phyloP scores from a whole-genome alignment of 2,888 invertebrate genomes.

The Drosophila paranaensis region DNA sequence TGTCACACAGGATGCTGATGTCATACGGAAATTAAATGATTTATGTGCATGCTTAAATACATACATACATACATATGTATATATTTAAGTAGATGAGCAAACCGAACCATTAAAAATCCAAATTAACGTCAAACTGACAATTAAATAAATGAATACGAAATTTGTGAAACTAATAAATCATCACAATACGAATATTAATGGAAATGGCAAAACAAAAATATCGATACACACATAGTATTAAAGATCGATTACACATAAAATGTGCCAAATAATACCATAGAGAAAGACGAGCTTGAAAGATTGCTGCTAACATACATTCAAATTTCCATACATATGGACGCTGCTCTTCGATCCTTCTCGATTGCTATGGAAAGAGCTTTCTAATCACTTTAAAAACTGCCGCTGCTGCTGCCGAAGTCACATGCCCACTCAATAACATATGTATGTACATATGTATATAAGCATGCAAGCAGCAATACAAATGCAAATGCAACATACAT shows the following conservation, averaged over 20 bases:
- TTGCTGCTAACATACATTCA: neutral
- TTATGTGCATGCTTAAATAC: slow-evolving; percentile 1
- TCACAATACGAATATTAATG: neutral
- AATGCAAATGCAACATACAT: neutral
- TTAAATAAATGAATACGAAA: neutral
- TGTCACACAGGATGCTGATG: slow-evolving; percentile 50
- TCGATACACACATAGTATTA: neutral
- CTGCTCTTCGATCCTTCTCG: slow-evolving; percentile 1
- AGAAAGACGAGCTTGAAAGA: neutral
- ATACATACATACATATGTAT: neutral
- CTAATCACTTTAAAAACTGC: slow-evolving; percentile 9
- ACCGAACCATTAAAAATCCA: neutral
- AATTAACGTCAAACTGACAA: slow-evolving; percentile 1
- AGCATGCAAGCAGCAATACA: neutral
- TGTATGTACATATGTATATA: neutral
- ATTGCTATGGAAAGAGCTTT: slow-evolving; percentile 1
- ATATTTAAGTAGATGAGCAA: too few relatives aligned
- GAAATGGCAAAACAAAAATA: neutral
- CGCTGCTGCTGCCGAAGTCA: neutral
- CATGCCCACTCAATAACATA: neutral
- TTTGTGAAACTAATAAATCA: slow-evolving; percentile 3
- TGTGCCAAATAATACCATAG: neutral
- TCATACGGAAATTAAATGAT: slow-evolving; percentile 39
- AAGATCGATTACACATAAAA: neutral
- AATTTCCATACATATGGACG: neutral